phyloP scores from a whole-genome alignment of 2,797 vertebrate species.

The Mallotus villosus region DNA sequence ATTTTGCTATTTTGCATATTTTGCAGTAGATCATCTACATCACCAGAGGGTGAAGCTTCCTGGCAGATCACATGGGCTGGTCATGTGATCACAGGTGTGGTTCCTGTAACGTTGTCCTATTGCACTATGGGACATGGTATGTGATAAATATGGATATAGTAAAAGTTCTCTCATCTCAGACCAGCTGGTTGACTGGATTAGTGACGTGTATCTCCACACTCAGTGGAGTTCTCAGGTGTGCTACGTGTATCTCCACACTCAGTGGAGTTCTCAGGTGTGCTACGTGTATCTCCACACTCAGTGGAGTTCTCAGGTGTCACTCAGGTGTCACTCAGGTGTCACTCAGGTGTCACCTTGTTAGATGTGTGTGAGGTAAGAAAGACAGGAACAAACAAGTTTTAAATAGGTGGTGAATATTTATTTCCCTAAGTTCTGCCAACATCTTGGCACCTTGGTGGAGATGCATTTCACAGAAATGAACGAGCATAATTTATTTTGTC shows the following conservation, averaged over 20 bases:
- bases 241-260: too few relatives aligned
- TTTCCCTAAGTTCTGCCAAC: slow-evolving; percentile 82
- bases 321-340: too few relatives aligned
- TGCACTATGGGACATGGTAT: too few relatives aligned
- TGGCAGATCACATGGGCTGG: too few relatives aligned
- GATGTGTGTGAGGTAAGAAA: background rate
- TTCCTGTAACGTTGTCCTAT: too few relatives aligned
- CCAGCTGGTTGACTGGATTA: background rate
- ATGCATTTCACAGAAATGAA: slow-evolving; percentile 91
- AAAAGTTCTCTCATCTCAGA: background rate
- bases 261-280: too few relatives aligned
- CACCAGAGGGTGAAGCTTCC: too few relatives aligned
- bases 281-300: too few relatives aligned
- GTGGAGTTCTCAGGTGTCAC: too few relatives aligned
- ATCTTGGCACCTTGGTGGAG: slow-evolving; percentile 74
- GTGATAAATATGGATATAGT: background rate
- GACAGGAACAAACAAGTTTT: slow-evolving; percentile 31
- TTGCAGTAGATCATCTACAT: too few relatives aligned
- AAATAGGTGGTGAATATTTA: slow-evolving; percentile 69
- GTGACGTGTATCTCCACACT: background rate
- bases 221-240: background rate
- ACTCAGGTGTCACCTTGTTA: background rate
- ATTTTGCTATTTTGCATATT: too few relatives aligned
- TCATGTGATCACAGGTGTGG: too few relatives aligned
- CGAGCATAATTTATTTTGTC: slow-evolving; percentile 55